These are phyloP conservation scores for Batillaria attramentaria DNA, from an alignment of 1,140 invertebrate genomes.

Conservation along the genomic window DNA sequence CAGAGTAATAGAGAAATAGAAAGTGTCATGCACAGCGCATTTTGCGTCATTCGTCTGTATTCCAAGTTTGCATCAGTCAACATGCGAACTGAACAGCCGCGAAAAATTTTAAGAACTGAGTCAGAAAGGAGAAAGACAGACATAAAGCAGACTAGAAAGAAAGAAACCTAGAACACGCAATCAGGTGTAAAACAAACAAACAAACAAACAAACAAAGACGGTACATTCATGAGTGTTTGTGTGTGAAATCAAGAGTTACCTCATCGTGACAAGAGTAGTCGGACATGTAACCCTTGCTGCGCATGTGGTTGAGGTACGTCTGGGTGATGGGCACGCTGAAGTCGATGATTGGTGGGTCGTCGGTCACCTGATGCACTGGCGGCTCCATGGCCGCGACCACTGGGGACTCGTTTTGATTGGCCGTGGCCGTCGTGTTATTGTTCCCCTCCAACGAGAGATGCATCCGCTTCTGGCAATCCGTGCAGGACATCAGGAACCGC, in stretches of 20 bases:
- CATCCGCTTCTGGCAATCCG: constrained; percentile 92
- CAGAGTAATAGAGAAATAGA: too few species aligned
- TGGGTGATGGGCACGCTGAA: constrained; percentile 89
- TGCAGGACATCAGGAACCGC: constrained; percentile 91
- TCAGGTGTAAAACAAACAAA: too few species aligned
- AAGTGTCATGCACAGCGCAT: too few species aligned
- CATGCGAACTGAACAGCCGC: too few species aligned
- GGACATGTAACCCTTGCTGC: constrained; percentile 48
- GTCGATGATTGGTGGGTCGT: constrained; percentile 75
- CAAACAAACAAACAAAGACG: background rate
- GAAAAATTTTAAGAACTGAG: background rate
- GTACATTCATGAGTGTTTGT: background rate
- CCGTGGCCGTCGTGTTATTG: constrained; percentile 41
- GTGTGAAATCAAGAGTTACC: constrained; percentile 44
- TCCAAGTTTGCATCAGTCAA: too few species aligned
- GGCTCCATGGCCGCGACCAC: background rate
- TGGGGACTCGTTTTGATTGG: constrained; percentile 29
- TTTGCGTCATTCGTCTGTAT: too few species aligned
- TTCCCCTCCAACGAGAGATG: constrained; percentile 75
- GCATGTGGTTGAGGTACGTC: constrained; percentile 83
- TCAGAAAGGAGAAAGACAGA: background rate
- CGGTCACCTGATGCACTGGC: constrained; percentile 19
- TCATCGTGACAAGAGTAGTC: constrained; percentile 50
- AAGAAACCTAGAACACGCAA: too few species aligned
- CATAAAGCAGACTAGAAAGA: too few species aligned